Conservation (phyloP, 2,113 vertebrate species). For the Stomatorhinus ivindoensis region DNA sequence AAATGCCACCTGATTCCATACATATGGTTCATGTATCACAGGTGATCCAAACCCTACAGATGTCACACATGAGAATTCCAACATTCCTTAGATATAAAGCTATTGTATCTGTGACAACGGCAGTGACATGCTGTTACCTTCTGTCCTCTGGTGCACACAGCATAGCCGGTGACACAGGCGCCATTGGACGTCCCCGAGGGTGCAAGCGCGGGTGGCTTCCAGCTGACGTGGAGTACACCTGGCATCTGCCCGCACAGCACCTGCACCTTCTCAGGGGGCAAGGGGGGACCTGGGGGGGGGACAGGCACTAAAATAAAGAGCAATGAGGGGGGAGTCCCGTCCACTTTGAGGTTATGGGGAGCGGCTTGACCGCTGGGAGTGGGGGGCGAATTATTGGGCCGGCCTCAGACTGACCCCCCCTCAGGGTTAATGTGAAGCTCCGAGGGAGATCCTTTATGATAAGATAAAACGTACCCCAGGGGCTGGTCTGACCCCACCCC, state of each 20-base stretch:
- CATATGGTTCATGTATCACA: background rate
- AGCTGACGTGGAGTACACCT: conserved; percentile 73
- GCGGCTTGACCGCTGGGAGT: background rate
- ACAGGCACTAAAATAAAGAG: background rate
- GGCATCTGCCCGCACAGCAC: conserved; percentile 74
- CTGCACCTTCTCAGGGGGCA: conserved; percentile 76
- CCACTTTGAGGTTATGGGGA: background rate
- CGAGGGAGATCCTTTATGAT: no score
- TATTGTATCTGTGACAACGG: background rate
- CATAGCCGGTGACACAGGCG: conserved; percentile 83
- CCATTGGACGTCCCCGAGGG: conserved; percentile 82
- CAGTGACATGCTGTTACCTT: conserved; percentile 56
- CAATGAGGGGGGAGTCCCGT: background rate
- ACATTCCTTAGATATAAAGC: background rate
- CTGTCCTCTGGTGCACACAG: conserved; percentile 85
- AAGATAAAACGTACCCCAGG: no score
- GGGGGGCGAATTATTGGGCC: background rate
- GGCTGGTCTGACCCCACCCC: background rate
- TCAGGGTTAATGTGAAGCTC: no score
- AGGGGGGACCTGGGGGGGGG: conserved; percentile 71
- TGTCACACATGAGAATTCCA: background rate
- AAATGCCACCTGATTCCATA: background rate
- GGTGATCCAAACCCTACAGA: background rate
- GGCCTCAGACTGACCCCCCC: background rate
- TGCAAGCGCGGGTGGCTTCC: conserved; percentile 80